Base-by-base conservation (phyloP, 2,797 vertebrate genomes). In the Thamnophis elegans region DNA sequence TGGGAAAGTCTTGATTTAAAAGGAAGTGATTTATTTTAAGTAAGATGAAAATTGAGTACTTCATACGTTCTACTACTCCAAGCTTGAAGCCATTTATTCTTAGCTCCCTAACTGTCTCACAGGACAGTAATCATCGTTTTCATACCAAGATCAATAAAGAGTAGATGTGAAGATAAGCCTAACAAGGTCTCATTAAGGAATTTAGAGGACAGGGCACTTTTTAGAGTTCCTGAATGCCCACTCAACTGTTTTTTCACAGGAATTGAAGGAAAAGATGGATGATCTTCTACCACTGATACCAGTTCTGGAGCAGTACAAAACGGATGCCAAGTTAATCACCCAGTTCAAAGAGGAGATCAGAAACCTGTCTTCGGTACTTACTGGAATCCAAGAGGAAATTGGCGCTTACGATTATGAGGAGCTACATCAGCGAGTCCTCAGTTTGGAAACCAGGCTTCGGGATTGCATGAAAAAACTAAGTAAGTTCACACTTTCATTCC, bases 401-500 rank as follows among this genome's bases (percentile, higher is more conserved):
- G 99, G 99, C 12, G 99, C 98, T 89, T 99, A 99, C 25, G 99
- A 99, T 97, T 99, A 99, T 2, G 99, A 99, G 11, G 98, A 99
- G 92, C 98, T 99, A 26, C 99, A 99, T 93, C 99, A 99, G 95
- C 97, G 99, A 0, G 99, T 99, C n/a, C 97, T 99, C 89, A 98
- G 98, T 91, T 97, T 99, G 95, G 99, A 99, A 97, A 98, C 95
- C 95, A 97, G 99, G 89, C 99, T 99, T 51, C 98, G 98, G 88
- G 98, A 98, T 97, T 99, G 99, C 97, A 99, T 99, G 99, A 99
- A 99, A 95, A 99, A 99, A 96, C 98, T 99, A 47, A 99, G 99
- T 99, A 97, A 98, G 98, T 98, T 93, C 51, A 90, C 4, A 10
- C n/a, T 59, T 82, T 82, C 62, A 5, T 90, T 73, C 68, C 60